Evolutionary conservation across 2,797 vertebrate species (phyloP).

Genomic region (Poeciliopsis gracilis): DNA sequence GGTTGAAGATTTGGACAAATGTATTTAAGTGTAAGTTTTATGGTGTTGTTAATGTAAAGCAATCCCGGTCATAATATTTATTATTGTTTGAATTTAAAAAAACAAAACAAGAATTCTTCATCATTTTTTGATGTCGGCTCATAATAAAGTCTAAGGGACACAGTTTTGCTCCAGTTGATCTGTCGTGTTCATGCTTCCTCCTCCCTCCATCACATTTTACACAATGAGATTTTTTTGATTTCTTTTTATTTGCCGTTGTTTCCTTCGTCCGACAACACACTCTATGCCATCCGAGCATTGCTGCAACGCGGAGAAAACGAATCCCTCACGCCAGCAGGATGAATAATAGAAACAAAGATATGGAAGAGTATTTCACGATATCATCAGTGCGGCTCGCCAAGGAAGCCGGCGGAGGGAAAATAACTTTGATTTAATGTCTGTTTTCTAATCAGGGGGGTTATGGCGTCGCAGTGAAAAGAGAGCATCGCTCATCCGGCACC

Average conservation of each 20-base stretch:
- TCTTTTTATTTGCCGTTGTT: not conserved
- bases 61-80: constrained; percentile 62
- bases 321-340: constrained; percentile 41
- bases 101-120: constrained; percentile 22
- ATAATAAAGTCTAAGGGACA: not conserved
- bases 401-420: constrained; percentile 29
- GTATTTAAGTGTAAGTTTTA: constrained; percentile 56
- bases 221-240: constrained; percentile 17
- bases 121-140: not conserved
- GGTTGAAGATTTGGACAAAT: constrained; percentile 24
- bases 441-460: constrained; percentile 36
- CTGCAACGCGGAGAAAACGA: constrained; percentile 40
- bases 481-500: constrained; percentile 41
- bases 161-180: not conserved
- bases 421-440: constrained; percentile 51
- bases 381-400: constrained; percentile 25
- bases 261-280: constrained; percentile 13
- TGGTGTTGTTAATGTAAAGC: constrained; percentile 27
- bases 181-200: constrained; percentile 4
- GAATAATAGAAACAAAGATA: constrained; percentile 47
- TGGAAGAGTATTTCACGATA: constrained; percentile 38
- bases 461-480: constrained; percentile 22
- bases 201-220: not conserved
- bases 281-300: constrained; percentile 39
- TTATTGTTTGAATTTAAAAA: constrained; percentile 54